Conservation (phyloP, 2,888 invertebrate genomes). For the Dryobotodes eremita region DNA sequence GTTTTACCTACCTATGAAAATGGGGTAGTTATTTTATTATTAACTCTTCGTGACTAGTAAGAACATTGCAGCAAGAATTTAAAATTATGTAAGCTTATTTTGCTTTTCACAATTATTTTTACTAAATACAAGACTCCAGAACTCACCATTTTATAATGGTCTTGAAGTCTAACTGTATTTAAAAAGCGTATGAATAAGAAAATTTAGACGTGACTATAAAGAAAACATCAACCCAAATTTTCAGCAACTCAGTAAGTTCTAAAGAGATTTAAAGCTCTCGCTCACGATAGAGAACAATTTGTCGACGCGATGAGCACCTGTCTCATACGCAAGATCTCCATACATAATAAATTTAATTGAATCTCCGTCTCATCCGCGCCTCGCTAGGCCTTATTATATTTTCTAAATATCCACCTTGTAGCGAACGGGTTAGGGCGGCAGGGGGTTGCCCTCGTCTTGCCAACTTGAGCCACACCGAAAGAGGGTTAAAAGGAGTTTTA, state of each 20-base stretch:
- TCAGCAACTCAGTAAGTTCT: conserved; percentile 47
- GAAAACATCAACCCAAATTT: conserved; percentile 20
- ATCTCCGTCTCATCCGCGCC: conserved; percentile 88
- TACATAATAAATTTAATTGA: conserved; percentile 91
- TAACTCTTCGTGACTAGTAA: background rate
- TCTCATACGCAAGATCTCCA: conserved; percentile 88
- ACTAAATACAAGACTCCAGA: background rate
- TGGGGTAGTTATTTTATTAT: no score
- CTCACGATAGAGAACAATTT: conserved; percentile 81
- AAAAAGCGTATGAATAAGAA: background rate
- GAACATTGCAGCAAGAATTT: background rate
- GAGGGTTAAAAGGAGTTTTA: conserved; percentile 91
- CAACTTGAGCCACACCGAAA: conserved; percentile 84
- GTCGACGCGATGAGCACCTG: conserved; percentile 86
- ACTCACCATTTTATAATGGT: background rate
- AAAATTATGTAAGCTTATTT: background rate
- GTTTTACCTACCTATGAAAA: background rate
- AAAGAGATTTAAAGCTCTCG: conserved; percentile 75
- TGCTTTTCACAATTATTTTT: background rate
- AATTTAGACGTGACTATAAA: background rate
- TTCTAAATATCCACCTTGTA: conserved; percentile 87
- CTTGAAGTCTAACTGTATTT: background rate
- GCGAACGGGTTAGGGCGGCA: conserved; percentile 82
- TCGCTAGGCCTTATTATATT: conserved; percentile 87
- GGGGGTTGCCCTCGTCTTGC: conserved; percentile 89